Percentiles rank a stretch among this genome's conserved stretches.
Evolutionary conservation across 2,113 vertebrate species (phyloP).

Genomic region (Acanthisitta chloris): DNA sequence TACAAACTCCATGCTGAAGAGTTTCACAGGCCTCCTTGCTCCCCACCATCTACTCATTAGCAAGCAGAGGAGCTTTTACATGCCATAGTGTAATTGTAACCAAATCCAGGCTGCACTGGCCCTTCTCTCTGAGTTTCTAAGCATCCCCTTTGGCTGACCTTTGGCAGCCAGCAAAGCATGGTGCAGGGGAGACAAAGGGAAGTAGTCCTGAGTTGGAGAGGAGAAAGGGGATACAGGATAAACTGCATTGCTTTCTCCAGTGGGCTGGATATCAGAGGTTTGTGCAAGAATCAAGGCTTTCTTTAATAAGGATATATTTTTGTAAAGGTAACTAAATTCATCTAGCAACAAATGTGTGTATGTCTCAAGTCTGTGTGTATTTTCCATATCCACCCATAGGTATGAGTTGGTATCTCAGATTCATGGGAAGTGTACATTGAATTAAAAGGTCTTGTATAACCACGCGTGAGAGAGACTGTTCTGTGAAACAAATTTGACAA

Average conservation of each 20-base stretch:
- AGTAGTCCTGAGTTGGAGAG: neutral
- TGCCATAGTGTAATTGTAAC: conserved; percentile 39
- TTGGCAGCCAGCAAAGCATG: conserved; percentile 1
- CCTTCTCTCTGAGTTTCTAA: conserved; percentile 22
- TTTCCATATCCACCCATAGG: neutral
- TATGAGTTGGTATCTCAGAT: neutral
- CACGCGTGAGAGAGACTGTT: neutral
- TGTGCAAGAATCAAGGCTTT: neutral
- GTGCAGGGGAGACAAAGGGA: conserved; percentile 16
- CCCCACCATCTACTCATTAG: conserved; percentile 36
- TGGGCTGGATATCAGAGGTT: neutral
- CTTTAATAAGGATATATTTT: neutral
- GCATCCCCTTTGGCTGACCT: conserved; percentile 57
- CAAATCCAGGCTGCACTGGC: conserved; percentile 23
- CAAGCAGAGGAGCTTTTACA: conserved; percentile 11
- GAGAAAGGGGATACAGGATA: neutral
- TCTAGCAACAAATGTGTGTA: rapidly evolving
- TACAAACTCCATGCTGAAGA: conserved; percentile 25
- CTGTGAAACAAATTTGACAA: neutral
- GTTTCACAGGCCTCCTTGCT: conserved; percentile 30
- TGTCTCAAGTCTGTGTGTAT: neutral
- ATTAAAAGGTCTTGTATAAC: neutral
- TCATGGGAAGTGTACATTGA: neutral
- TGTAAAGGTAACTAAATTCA: neutral
- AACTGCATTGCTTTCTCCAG: neutral